Base-by-base conservation (phyloP, 2,888 invertebrate species). In the Orthonevra nobilis region DNA sequence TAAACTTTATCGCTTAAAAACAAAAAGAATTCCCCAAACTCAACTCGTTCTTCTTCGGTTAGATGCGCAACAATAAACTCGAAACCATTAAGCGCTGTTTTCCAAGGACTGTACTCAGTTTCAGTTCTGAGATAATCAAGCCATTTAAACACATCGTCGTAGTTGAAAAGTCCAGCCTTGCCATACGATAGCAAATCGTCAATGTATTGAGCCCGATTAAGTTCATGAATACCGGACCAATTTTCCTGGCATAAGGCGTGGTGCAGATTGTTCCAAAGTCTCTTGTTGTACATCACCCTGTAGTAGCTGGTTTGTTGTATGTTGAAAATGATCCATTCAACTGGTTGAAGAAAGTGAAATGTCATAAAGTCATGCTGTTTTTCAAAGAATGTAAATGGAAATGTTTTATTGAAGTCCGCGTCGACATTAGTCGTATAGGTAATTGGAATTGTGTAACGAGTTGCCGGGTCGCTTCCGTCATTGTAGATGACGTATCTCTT, bases 81-180 rank as follows among this genome's bases (percentile, higher is more conserved):
- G 19, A 90, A 87, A 0, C 87, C 89, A 30, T 85, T 89, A 40
- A 91, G 90, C 0, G 94, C 94, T 0, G 94, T 90, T 3, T 90
- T 90, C 96, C 96, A 97, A 0, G 97, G 95, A n/a, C 94, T 89
- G 83, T 95, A 95, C 9, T 93, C 91, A 0, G 87, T 90, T 86
- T 95, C 95, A 6, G 90, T 88, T 56, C 89, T 87, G 74, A 97
- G 89, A 89, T 95, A 97, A 1, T 91, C 90, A 0, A 93, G 89
- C 17, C 95, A 90, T 10, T 91, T 89, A 38, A 97, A 90, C 0
- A 94, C 89, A 4, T 86, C 77, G 1, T 85, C 83, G 81, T 90
- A 90, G 15, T 86, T 89, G 70, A 92, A 84, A 28, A 90, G 85
- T 6, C 90, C 91, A 48, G 90, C 90, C 60, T 91, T 89, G 2